Evolutionary conservation across 1,140 invertebrate species (phyloP), one percentile per base, ranked within the genome.

Genomic region (Magallana ariakensis): DNA sequence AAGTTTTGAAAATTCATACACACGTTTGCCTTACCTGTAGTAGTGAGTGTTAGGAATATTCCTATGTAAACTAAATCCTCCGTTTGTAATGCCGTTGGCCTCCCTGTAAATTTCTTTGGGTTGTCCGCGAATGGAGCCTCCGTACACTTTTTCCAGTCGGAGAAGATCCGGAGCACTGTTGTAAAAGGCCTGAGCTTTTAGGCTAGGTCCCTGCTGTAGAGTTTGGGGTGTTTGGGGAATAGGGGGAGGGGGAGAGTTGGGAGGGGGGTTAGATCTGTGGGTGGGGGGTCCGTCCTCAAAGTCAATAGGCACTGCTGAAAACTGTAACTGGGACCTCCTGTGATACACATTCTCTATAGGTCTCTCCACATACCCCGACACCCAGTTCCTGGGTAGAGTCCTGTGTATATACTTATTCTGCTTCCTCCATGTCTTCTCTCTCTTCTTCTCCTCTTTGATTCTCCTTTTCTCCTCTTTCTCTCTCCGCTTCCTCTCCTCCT

Each of bases 301-400:
- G 58, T 93, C 92, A 54, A 93, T 93, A n/a, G 91, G 91, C 57
- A 93, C 92, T 15, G 93, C 90, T 54, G 85, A 90, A n/a, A 93
- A 56, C 19, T 90, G 87, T 26, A 91, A 85, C 57, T 86, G 85
- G 0, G 92, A 90, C 66, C 92, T 58, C 3, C 16, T 83, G 8
- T 75, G 22, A 87, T 92, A 93, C 75, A 92, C 90, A 19, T 87
- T 75, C 60, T 93, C 90, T 55, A 93, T 90, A 46, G 90, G 89
- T 80, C 85, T 92, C 33, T 90, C 86, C 15, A 90, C 87, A 90
- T 91, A 90, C 5, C 88, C 89, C 13, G 66, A 75, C 13, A 75
- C 66, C 89, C 91, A 92, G 85, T 91, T 91, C 55, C 87, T 89
- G 16, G 92, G 91, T 82, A 93, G 85, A 22, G 90, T 92, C 19